A percentile compares a stretch with the other conserved stretches of the same genome.
Evolutionary conservation across 2,113 vertebrate species (phyloP).

Genomic region (Callaeas wilsoni): DNA sequence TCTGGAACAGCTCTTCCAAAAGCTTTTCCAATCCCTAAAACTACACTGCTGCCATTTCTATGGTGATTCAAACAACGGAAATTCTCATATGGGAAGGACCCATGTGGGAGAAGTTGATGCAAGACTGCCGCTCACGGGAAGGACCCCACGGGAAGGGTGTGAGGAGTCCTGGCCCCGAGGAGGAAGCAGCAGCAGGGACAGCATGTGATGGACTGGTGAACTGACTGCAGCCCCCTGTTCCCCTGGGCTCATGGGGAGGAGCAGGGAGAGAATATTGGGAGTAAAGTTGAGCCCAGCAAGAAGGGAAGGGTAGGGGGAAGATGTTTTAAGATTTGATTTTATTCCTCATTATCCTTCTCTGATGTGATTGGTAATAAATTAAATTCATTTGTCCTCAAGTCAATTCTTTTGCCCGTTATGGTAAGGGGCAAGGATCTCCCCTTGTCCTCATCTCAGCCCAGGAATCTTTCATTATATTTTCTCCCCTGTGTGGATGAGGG

Average conservation of each 20-base stretch:
- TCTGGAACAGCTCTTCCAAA: neutral
- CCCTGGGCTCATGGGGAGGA: neutral
- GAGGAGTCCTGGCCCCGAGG: neutral
- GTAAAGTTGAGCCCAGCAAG: neutral
- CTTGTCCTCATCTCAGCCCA: neutral
- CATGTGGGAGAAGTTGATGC: fast-evolving
- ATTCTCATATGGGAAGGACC: neutral
- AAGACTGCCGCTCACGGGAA: neutral
- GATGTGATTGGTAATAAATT: neutral
- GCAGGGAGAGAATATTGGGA: neutral
- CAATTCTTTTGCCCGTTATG: neutral
- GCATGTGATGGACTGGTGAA: neutral
- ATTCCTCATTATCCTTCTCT: neutral
- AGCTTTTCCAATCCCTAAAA: neutral
- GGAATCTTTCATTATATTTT: neutral
- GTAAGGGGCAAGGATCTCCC: neutral
- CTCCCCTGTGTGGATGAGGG: neutral
- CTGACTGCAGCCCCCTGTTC: neutral
- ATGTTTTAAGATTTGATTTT: neutral
- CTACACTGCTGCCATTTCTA: neutral
- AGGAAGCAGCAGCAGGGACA: neutral
- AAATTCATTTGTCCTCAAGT: neutral
- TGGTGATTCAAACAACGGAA: neutral
- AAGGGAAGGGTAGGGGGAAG: neutral
- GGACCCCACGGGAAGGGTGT: fast-evolving